These are phyloP conservation scores for Tachystola acroxantha DNA, from an alignment of 2,888 invertebrate species.

Conservation along the genomic window DNA sequence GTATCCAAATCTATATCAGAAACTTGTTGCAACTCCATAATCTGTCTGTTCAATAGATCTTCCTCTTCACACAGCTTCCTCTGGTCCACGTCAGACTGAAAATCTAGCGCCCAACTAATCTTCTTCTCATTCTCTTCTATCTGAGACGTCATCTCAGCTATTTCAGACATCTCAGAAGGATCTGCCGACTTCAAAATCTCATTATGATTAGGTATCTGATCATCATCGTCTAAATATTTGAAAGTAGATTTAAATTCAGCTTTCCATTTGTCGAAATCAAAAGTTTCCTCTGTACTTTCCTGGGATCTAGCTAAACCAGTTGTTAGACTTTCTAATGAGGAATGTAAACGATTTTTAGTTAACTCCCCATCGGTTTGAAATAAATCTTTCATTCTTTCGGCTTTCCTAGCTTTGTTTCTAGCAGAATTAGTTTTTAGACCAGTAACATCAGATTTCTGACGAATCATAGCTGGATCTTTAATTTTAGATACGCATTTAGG, in stretches of 20 bases:
- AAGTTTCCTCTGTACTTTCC: conserved; percentile 59
- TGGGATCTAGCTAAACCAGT: conserved; percentile 61
- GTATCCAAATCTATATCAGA: conserved; percentile 88
- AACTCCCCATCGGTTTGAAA: conserved; percentile 45
- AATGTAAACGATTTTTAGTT: conserved; percentile 62
- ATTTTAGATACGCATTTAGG: conserved; percentile 46
- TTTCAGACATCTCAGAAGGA: conserved; percentile 70
- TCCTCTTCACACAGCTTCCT: conserved; percentile 87
- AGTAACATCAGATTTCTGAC: conserved; percentile 81
- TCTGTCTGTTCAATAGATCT: conserved; percentile 85
- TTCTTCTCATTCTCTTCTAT: conserved; percentile 76
- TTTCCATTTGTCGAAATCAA: conserved; percentile 71
- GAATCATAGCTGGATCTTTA: conserved; percentile 55
- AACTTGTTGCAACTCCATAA: conserved; percentile 84
- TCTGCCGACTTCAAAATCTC: conserved; percentile 63
- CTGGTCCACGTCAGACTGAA: conserved; percentile 84
- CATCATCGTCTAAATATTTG: conserved; percentile 64
- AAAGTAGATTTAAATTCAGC: conserved; percentile 60
- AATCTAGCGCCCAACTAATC: conserved; percentile 80
- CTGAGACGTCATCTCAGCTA: conserved; percentile 71
- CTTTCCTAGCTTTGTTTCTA: conserved; percentile 49
- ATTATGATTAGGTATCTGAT: conserved; percentile 56
- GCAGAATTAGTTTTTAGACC: conserved; percentile 71
- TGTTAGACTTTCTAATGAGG: conserved; percentile 63
- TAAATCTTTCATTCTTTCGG: conserved; percentile 46